These are phyloP conservation scores for Gasterosteus aculeatus DNA, from an alignment of 2,113 vertebrate genomes.

Conservation along the genomic window DNA sequence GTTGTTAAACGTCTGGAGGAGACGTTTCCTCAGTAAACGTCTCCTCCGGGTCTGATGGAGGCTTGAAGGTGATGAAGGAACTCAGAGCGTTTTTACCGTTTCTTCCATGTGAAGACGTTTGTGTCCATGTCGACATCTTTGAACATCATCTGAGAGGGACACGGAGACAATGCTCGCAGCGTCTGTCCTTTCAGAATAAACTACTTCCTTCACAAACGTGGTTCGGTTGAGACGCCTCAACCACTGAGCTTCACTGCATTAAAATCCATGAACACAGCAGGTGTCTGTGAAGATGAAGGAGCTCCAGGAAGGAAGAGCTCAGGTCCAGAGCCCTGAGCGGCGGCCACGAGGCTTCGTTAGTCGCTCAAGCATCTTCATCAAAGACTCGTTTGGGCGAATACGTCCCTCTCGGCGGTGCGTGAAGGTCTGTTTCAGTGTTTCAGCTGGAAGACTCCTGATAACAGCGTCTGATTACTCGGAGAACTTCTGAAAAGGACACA, in stretches of 20 bases:
- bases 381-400: no score
- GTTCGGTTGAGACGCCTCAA: background rate
- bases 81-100: background rate
- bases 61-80: background rate
- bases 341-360: no score
- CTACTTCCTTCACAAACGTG: no score
- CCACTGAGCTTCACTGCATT: background rate
- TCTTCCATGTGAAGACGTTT: background rate
- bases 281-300: no score
- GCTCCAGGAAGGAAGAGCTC: no score
- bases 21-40: conserved; percentile 1
- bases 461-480: background rate
- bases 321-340: no score
- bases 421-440: background rate
- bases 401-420: no score
- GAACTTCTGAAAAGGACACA: background rate
- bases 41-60: conserved; percentile 13
- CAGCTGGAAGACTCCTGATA: background rate
- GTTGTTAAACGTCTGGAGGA: conserved; percentile 6
- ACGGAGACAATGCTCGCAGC: background rate
- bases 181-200: no score
- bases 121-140: background rate
- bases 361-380: no score
- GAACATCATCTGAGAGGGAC: background rate
- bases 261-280: background rate